These are phyloP conservation scores for Xiphophorus couchianus DNA, from an alignment of 2,113 vertebrate genomes.

Conservation along the genomic window DNA sequence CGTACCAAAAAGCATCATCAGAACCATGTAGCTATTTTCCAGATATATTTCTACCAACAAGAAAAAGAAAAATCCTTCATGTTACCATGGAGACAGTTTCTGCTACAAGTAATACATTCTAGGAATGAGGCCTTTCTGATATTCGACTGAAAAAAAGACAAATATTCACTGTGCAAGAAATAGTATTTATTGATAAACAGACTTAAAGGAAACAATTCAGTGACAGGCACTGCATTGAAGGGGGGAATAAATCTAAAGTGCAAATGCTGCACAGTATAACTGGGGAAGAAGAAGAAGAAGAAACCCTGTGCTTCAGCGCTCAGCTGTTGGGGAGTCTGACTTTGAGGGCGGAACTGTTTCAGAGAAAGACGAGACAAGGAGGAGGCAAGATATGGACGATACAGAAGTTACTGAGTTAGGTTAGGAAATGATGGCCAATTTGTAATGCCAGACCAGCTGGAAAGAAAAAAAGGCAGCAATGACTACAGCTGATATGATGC, in stretches of 20 bases:
- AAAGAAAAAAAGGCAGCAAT: not conserved
- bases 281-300: constrained; percentile 10
- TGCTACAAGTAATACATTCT: not conserved
- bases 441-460: constrained; percentile 41
- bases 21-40: too few relatives aligned
- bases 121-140: not conserved
- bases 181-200: constrained; percentile 45
- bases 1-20: too few relatives aligned
- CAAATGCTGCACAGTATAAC: constrained; percentile 42
- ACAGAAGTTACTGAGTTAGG: not conserved
- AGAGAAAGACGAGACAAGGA: constrained; percentile 4
- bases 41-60: too few relatives aligned
- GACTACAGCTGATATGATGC: not conserved
- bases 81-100: not conserved
- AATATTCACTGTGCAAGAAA: constrained; percentile 30
- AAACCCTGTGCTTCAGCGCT: not conserved
- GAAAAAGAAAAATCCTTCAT: too few relatives aligned
- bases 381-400: constrained; percentile 7
- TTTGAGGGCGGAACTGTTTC: not conserved
- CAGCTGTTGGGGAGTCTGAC: not conserved
- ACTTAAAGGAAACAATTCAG: constrained; percentile 14
- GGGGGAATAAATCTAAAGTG: constrained; percentile 46
- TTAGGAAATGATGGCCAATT: not conserved
- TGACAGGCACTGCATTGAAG: not conserved
- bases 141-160: not conserved